Base-by-base conservation (phyloP, 2,888 invertebrate species). In the Chirona hameri region DNA sequence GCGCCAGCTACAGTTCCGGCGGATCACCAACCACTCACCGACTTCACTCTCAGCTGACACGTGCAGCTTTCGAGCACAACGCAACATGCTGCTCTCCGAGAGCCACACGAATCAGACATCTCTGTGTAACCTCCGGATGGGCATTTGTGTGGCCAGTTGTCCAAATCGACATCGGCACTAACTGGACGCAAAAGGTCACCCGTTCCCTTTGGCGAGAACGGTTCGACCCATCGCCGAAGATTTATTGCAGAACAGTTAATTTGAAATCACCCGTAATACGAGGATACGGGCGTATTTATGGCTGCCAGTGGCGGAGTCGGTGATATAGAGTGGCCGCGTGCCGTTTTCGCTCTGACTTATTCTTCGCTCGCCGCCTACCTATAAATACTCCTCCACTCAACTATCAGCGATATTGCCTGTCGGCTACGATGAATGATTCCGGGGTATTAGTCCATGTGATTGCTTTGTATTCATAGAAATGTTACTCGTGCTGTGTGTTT, bases 241-340 rank as follows among this genome's bases (percentile, higher is more conserved):
- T 72, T 72, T 72, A 72, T 72, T 15, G 15, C 29, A 18, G 31
- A 72, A 72, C 31, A 31, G 72, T 72, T 72, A 72, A 72, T 72
- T 72, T 72, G 72, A 72, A 72, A 72, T 72, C 31, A 31, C 18
- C 72, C 15, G 31, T 72, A 72, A 72, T 72, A 31, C 31, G 31
- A 18, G 31, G 31, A 27, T 31, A 31, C 27, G 72, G 72, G 29
- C 18, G 72, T 72, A 72, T 72, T 72, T 29, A 72, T 72, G 31
- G 72, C 31, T 4, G 31, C 18, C 31, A 15, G 31, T 31, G 72
- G 72, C 27, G 3, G 31, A 29, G 27, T 31, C 31, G 0, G 31
- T 72, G 72, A 72, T 69, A 69, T 72, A 72, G n/a, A n/a, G 52
- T 52, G 72, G 31, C 18, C 69, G 69, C 29, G 18, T 18, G 72